Evolutionary conservation across 2,888 invertebrate genomes (phyloP).

Genomic region (Watsonalla cultraria): DNA sequence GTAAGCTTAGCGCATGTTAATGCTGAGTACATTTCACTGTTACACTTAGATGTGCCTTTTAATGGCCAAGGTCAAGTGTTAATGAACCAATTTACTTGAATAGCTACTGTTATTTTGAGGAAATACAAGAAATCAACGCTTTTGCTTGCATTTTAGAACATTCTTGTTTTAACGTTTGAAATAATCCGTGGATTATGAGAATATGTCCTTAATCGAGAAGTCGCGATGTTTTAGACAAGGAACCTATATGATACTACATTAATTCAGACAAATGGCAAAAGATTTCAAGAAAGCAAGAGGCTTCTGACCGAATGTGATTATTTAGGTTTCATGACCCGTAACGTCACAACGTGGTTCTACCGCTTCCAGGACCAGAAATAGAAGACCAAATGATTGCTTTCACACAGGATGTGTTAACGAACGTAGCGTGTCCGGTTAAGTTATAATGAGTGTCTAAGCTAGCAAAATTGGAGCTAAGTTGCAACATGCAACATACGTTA

Average conservation of each 20-base stretch:
- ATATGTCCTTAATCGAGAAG: too few species aligned
- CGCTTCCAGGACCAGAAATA: too few species aligned
- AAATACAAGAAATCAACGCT: not conserved
- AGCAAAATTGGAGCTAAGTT: not conserved
- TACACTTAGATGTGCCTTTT: not conserved
- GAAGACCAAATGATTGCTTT: not conserved
- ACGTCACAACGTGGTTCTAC: too few species aligned
- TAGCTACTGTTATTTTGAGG: not conserved
- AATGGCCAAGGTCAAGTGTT: not conserved
- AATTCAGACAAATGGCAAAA: too few species aligned
- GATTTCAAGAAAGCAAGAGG: too few species aligned
- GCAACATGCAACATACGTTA: too few species aligned
- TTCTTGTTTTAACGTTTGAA: not conserved
- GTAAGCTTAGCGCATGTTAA: not conserved
- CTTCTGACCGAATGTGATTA: too few species aligned
- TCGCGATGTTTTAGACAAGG: too few species aligned
- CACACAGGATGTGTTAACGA: not conserved
- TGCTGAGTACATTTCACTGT: not conserved
- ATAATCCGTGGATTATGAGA: too few species aligned
- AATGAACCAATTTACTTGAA: not conserved
- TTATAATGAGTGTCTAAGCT: not conserved
- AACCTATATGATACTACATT: too few species aligned
- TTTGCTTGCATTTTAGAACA: not conserved
- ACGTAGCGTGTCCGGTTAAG: not conserved
- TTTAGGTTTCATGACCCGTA: too few species aligned